These are phyloP conservation scores for Okamejei kenojei DNA, from an alignment of 2,797 vertebrate species.

Conservation along the genomic window DNA sequence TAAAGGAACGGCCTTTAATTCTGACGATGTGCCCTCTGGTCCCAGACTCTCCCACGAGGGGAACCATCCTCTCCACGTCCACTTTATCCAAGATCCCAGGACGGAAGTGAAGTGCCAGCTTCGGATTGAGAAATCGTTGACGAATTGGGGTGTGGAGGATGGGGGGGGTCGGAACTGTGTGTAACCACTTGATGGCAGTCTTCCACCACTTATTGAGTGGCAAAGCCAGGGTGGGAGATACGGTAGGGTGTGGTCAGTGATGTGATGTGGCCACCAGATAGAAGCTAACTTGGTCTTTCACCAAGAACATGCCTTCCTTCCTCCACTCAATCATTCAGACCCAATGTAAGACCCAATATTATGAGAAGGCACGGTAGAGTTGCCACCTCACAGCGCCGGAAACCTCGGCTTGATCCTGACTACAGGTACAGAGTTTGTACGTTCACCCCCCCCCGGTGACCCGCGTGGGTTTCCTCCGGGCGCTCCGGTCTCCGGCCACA, in stretches of 20 bases:
- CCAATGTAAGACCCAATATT: background rate
- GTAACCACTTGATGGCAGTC: constrained; percentile 15
- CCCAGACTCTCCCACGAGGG: too few species aligned
- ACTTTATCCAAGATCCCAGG: too few species aligned
- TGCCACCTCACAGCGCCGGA: too few species aligned
- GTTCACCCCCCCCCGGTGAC: too few species aligned
- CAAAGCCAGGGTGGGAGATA: background rate
- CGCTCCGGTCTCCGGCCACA: too few species aligned
- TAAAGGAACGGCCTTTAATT: too few species aligned
- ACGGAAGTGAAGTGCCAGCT: background rate
- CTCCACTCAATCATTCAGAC: background rate
- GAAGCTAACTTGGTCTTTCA: background rate
- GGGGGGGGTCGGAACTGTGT: background rate
- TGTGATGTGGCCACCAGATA: background rate
- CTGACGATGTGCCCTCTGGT: too few species aligned
- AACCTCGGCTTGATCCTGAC: too few species aligned
- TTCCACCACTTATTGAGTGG: background rate
- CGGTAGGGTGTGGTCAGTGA: background rate
- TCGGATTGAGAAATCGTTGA: background rate
- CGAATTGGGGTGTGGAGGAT: background rate
- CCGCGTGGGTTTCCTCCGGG: too few species aligned
- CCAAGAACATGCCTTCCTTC: background rate
- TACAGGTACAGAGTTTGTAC: too few species aligned
- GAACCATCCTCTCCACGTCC: too few species aligned
- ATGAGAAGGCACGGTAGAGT: too few species aligned